Percentiles rank a stretch among this genome's conserved stretches.
Evolutionary conservation across 1,140 invertebrate genomes (phyloP).

Genomic region (Melanaphis sacchari): DNA sequence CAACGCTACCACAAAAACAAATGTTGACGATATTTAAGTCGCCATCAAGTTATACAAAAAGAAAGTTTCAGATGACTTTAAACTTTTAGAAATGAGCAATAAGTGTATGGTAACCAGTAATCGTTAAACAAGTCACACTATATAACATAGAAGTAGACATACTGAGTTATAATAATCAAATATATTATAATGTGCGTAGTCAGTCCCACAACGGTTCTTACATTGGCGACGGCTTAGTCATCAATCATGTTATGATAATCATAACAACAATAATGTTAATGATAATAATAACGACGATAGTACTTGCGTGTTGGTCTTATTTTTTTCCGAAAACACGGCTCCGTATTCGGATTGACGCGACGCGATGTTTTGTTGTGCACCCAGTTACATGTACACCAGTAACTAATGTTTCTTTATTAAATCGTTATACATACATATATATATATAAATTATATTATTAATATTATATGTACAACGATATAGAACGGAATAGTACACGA

Average conservation of each 20-base stretch:
- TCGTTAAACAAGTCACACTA: background rate
- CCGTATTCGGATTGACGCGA: background rate
- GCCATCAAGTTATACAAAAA: background rate
- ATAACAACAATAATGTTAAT: background rate
- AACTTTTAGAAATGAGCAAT: background rate
- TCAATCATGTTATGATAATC: background rate
- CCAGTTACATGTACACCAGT: background rate
- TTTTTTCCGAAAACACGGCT: background rate
- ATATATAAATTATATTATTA: background rate
- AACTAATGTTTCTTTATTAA: background rate
- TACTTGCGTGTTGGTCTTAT: background rate
- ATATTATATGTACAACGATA: background rate
- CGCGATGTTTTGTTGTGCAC: background rate
- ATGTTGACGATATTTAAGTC: background rate
- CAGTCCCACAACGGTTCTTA: background rate
- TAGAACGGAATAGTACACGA: background rate
- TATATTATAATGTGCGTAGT: background rate
- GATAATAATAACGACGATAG: background rate
- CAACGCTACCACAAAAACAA: background rate
- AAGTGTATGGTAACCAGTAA: background rate
- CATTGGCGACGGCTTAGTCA: background rate
- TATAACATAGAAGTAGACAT: background rate
- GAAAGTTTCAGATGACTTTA: background rate
- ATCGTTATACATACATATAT: background rate
- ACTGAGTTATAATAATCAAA: background rate